These are phyloP conservation scores for Nycticebus coucang DNA, from an alignment of 2,113 vertebrate species.

Conservation along the genomic window DNA sequence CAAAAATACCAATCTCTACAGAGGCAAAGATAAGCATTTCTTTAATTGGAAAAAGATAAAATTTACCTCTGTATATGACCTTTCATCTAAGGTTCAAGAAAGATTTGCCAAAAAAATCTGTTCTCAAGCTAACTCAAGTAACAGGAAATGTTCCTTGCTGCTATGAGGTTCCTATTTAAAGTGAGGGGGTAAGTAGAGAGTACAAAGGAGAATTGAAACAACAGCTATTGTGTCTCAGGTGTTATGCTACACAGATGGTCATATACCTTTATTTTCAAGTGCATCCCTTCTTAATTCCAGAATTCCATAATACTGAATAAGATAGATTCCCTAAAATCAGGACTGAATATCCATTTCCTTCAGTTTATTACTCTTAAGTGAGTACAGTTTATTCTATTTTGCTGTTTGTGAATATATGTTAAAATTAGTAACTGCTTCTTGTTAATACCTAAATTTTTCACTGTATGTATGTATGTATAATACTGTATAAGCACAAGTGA, in stretches of 20 bases:
- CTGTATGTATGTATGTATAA: background rate
- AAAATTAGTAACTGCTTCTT: background rate
- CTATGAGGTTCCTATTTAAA: background rate
- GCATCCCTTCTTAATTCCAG: background rate
- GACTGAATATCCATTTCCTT: background rate
- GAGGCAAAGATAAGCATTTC: background rate
- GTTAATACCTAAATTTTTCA: background rate
- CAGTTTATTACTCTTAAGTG: background rate
- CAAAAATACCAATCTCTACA: background rate
- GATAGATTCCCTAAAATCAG: background rate
- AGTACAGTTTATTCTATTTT: background rate
- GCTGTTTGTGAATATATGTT: background rate
- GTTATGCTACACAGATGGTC: background rate
- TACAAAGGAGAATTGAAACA: background rate
- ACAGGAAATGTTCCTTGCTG: background rate
- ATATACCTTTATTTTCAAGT: background rate
- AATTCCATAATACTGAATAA: background rate
- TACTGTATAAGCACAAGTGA: background rate
- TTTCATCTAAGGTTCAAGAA: conserved; percentile 39
- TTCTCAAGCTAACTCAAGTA: conserved; percentile 9
- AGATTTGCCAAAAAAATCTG: background rate
- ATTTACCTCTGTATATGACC: conserved; percentile 12
- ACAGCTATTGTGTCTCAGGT: too few species aligned
- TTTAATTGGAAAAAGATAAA: background rate
- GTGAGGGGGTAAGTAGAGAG: background rate